These are phyloP conservation scores for Meta bourneti DNA, from an alignment of 2,888 invertebrate species.

Conservation along the genomic window DNA sequence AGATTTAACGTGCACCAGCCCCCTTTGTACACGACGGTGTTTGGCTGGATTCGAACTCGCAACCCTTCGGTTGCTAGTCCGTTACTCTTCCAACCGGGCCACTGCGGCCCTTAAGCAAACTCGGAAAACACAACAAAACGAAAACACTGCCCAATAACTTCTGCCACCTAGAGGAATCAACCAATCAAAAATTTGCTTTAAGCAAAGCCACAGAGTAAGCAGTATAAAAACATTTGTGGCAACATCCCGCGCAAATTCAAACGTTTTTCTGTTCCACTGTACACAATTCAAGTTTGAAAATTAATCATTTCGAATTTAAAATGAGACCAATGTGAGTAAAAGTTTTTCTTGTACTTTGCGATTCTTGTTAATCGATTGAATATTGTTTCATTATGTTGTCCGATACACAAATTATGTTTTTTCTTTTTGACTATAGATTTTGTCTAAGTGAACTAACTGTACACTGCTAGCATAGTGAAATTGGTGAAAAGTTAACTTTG, in stretches of 20 bases:
- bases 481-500: not conserved
- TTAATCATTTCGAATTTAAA: not conserved
- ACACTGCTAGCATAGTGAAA: not conserved
- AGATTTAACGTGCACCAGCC: too few relatives aligned
- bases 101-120: too few relatives aligned
- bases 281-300: not conserved
- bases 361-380: not conserved
- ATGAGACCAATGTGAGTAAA: slow-evolving; percentile 49
- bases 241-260: slow-evolving; percentile 36
- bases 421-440: not conserved
- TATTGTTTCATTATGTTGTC: not conserved
- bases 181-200: too few relatives aligned
- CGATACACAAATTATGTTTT: not conserved
- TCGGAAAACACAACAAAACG: too few relatives aligned
- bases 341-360: not conserved
- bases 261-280: not conserved
- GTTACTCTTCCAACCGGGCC: too few relatives aligned
- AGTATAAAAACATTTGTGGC: not conserved
- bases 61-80: too few relatives aligned
- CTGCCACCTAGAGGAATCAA: too few relatives aligned
- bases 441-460: not conserved
- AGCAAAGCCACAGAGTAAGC: too few relatives aligned
- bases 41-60: too few relatives aligned
- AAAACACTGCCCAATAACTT: too few relatives aligned
- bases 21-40: too few relatives aligned